phyloP scores from a whole-genome alignment of 35 echinoderm and acorn worm species.

The Eucidaris tribuloides region DNA sequence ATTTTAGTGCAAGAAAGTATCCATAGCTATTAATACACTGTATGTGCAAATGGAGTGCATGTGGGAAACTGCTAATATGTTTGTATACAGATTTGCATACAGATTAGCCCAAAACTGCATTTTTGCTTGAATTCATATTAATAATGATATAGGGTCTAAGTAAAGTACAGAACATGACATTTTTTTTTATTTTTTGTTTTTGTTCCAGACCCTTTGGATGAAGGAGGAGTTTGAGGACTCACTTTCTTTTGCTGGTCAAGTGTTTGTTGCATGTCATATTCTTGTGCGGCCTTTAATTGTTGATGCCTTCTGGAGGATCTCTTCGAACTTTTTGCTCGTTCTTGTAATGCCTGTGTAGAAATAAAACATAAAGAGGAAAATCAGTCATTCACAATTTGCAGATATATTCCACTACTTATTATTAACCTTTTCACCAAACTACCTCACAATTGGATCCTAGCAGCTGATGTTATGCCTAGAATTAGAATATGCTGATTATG shows the following conservation, averaged over 20 bases:
- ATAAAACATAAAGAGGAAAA: neutral
- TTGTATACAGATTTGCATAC: no score
- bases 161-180: no score
- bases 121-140: no score
- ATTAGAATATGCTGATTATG: neutral
- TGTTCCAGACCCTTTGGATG: no score
- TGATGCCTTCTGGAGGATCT: slow-evolving; percentile 72
- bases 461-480: neutral
- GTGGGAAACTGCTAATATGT: no score
- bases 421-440: neutral
- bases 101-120: no score
- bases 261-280: slow-evolving; percentile 10
- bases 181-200: no score
- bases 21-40: no score
- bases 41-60: no score
- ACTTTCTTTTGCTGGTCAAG: neutral
- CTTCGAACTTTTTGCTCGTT: slow-evolving; percentile 50
- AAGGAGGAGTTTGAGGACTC: neutral
- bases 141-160: no score
- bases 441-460: neutral
- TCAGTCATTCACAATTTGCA: no score
- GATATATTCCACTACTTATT: neutral
- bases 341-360: slow-evolving; percentile 48
- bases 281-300: slow-evolving; percentile 58
- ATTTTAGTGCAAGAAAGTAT: no score